A percentile compares a stretch with the other conserved stretches of the same genome.
phyloP scores from a whole-genome alignment of 2,797 vertebrate genomes.

The Crenuchus spilurus region DNA sequence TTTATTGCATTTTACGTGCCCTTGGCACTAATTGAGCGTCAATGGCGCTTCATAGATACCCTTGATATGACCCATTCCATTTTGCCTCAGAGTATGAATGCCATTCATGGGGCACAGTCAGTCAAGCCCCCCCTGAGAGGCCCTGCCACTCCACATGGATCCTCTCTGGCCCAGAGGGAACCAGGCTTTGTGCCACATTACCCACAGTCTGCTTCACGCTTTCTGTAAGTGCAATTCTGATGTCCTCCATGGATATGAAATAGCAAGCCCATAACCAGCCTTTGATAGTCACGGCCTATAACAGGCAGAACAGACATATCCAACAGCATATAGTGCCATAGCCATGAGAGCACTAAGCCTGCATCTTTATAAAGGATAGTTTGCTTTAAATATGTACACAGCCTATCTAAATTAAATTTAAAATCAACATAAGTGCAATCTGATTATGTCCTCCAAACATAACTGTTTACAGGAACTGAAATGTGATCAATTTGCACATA shows the following conservation, averaged over 20 bases:
- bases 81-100: conserved; percentile 37
- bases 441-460: conserved; percentile 5
- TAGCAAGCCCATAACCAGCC: not conserved
- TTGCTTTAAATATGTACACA: not conserved
- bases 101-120: conserved; percentile 28
- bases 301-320: not conserved
- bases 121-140: conserved; percentile 54
- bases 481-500: conserved; percentile 15
- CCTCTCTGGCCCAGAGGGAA: conserved; percentile 66
- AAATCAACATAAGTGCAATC: conserved; percentile 4
- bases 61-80: conserved; percentile 49
- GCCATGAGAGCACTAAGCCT: too few relatives aligned
- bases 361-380: not conserved
- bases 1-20: conserved; percentile 56
- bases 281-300: conserved; percentile 7
- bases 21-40: conserved; percentile 54
- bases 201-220: conserved; percentile 41
- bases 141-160: conserved; percentile 65
- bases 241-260: conserved; percentile 12
- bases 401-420: not conserved
- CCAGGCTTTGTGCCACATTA: conserved; percentile 64
- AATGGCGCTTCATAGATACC: conserved; percentile 57
- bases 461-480: conserved; percentile 1
- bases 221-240: conserved; percentile 32
- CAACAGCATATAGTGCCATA: not conserved